Evolutionary conservation across 2,888 invertebrate genomes (phyloP), one percentile per base, ranked within the genome.

Genomic region (Gisinianus flammeolus): DNA sequence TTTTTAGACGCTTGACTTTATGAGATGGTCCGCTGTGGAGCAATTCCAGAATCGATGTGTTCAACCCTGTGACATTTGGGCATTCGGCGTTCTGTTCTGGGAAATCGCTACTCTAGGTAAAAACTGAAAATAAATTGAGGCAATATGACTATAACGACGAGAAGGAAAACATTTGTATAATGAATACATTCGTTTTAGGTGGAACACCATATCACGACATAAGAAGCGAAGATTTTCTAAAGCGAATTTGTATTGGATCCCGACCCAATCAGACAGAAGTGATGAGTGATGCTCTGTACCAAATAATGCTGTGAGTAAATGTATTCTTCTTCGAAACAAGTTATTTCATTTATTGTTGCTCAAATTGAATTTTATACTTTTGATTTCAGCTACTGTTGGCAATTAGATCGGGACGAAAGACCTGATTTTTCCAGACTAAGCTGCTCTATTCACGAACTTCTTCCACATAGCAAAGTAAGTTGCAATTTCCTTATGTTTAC

Each of bases 351-450:
- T n/a, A n/a, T n/a, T n/a, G n/a, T n/a, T n/a, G n/a, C n/a, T n/a
- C n/a, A n/a, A n/a, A n/a, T n/a, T n/a, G n/a, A n/a, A n/a, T n/a
- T n/a, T n/a, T n/a, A n/a, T n/a, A n/a, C n/a, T n/a, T n/a, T n/a
- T n/a, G n/a, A n/a, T n/a, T n/a, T n/a, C n/a, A n/a, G n/a, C n/a
- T 92, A 94, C 85, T 95, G 95, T 86, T 95, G 95, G 95, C 93
- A 93, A 86, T 87, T 91, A 22, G 93, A 94, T 87, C 91, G 92
- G 16, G 93, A 93, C 79, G 95, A 95, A 86, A 89, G 95, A 83
- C 94, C 93, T 0, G 84, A 83, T 71, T 82, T 83, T 78, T 78
- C 79, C 31, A 79, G 80, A 10, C 69, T 84, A 1, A 82, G 82
- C 64, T 84, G 84, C 64, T 82, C 81, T 30, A 81, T 84, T 67